phyloP scores from a whole-genome alignment of 2,113 vertebrate species.

The Gasterosteus nipponicus region DNA sequence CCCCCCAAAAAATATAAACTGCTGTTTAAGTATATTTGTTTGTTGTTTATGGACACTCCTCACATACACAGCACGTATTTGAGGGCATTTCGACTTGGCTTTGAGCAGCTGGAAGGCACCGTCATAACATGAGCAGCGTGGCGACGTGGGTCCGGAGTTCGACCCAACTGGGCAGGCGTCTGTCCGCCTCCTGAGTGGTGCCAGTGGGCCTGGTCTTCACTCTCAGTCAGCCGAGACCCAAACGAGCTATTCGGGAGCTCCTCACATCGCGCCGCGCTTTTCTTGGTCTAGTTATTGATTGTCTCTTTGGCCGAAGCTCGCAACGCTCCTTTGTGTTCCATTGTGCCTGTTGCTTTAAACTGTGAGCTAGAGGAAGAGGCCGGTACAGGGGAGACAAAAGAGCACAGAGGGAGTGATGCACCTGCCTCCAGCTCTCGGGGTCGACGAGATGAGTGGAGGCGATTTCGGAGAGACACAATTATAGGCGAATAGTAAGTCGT shows the following conservation, averaged over 20 bases:
- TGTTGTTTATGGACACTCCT: slow-evolving; percentile 32
- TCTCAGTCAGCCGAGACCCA: slow-evolving; percentile 31
- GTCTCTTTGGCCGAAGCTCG: slow-evolving; percentile 38
- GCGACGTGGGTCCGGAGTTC: slow-evolving; percentile 24
- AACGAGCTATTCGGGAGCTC: slow-evolving; percentile 24
- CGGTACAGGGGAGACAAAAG: slow-evolving; percentile 34
- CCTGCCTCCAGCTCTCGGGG: slow-evolving; percentile 22
- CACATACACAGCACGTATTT: slow-evolving; percentile 21
- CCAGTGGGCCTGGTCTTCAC: slow-evolving; percentile 38
- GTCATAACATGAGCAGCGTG: slow-evolving; percentile 34
- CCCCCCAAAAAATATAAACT: neutral
- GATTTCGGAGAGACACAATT: slow-evolving; percentile 14
- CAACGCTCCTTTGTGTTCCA: slow-evolving; percentile 42
- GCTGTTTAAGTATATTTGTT: slow-evolving; percentile 8
- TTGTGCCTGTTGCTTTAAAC: slow-evolving; percentile 42
- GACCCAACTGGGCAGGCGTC: slow-evolving; percentile 37
- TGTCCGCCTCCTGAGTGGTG: slow-evolving; percentile 14
- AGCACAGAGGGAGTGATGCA: slow-evolving; percentile 21
- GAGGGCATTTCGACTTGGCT: slow-evolving; percentile 38
- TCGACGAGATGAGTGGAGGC: neutral
- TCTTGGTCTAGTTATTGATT: slow-evolving; percentile 66
- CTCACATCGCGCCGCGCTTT: slow-evolving; percentile 38
- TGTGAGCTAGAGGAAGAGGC: neutral
- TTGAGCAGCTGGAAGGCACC: slow-evolving; percentile 40
- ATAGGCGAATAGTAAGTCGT: slow-evolving; percentile 21